Evolutionary conservation across 2,797 vertebrate species (phyloP).

Genomic region (Epinephelus coioides): DNA sequence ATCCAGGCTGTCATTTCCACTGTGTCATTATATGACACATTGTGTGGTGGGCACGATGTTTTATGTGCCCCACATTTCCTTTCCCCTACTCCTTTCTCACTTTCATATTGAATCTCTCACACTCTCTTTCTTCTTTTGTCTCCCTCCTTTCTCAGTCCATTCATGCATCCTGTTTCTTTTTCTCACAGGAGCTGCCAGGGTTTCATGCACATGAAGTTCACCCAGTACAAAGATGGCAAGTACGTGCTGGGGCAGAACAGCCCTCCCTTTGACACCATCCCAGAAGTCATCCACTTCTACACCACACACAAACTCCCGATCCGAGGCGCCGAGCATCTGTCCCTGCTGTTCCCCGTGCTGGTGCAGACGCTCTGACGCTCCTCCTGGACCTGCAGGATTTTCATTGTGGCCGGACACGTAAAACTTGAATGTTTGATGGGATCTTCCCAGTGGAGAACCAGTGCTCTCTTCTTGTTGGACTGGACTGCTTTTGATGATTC

Average conservation of each 20-base stretch:
- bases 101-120: constrained; percentile 2
- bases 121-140: neutral
- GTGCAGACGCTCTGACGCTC: constrained; percentile 85
- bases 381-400: constrained; percentile 30
- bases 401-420: constrained; percentile 43
- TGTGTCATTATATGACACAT: constrained; percentile 44
- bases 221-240: constrained; percentile 87
- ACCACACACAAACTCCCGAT: constrained; percentile 91
- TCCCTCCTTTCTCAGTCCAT: constrained; percentile 11
- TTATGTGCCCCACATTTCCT: constrained; percentile 56
- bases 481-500: constrained; percentile 43
- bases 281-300: constrained; percentile 92
- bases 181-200: constrained; percentile 92
- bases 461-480: constrained; percentile 16
- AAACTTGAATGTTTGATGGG: constrained; percentile 68
- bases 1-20: constrained; percentile 60
- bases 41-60: constrained; percentile 39
- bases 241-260: constrained; percentile 93
- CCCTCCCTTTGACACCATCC: constrained; percentile 90
- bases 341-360: constrained; percentile 91
- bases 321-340: constrained; percentile 91
- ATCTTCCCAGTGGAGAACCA: constrained; percentile 20
- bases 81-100: neutral
- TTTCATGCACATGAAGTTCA: constrained; percentile 96
- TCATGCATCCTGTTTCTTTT: neutral